Evolutionary conservation across 1,140 invertebrate species (phyloP), one percentile per base, ranked within the genome.

Genomic region (Diabrotica virgifera): DNA sequence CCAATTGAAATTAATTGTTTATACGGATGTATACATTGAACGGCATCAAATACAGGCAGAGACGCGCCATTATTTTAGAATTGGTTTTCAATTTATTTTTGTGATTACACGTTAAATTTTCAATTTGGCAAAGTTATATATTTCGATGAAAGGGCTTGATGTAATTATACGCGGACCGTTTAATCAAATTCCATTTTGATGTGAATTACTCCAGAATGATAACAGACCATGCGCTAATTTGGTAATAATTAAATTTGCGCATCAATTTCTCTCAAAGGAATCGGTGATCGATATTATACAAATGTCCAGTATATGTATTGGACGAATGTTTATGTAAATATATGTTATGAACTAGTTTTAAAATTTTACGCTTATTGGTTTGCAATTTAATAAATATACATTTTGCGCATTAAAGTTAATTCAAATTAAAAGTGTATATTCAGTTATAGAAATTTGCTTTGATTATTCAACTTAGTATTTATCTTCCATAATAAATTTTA

Each of bases 221-320:
- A 57, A 57, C 55, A 36, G 55, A 12, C 55, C 36, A 12, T 57
- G 55, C 55, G 36, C 55, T 57, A 57, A 57, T 57, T 24, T 57
- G 55, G 36, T 57, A 36, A 57, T 57, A 57, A 57, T 57, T 57
- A 57, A 57, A 55, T 55, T 55, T 57, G 24, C 37, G 55, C 55
- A 57, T 57, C 36, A 57, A 46, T 57, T 57, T 57, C 24, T 57
- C 55, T 57, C 55, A 12, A 57, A 57, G 55, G n/a, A 36, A 37
- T 24, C 55, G 37, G 3, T 46, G 40, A 57, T 57, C 55, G 36
- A 36, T 57, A 57, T 46, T 10, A 46, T 46, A 46, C 40, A 46
- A 46, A 46, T 46, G 40, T 46, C 40, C 11, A 46, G 24, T 24
- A 4, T 24, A 24, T 24, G 24, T 24, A 4, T 24, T 4, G 24